Evolutionary conservation across 2,888 invertebrate genomes (phyloP).

Genomic region (Oligia latruncula): DNA sequence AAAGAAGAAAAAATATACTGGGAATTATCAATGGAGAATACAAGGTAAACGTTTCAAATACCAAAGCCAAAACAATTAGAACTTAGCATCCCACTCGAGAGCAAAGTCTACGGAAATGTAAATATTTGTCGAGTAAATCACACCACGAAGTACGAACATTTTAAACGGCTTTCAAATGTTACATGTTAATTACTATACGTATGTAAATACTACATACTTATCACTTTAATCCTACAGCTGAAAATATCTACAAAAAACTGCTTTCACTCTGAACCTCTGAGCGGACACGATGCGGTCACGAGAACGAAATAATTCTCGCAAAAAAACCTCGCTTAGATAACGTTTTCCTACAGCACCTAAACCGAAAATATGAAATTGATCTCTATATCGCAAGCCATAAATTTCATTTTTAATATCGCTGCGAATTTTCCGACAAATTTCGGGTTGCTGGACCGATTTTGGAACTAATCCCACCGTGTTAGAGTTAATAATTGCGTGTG

Average conservation of each 20-base stretch:
- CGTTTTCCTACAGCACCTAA: conserved; percentile 57
- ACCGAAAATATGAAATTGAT: conserved; percentile 66
- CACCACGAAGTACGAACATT: conserved; percentile 21
- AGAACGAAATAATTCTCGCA: conserved; percentile 73
- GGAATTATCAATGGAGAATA: conserved; percentile 1
- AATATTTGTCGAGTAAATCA: conserved; percentile 29
- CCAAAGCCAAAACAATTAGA: conserved; percentile 10
- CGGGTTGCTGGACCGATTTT: conserved; percentile 60
- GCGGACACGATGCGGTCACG: conserved; percentile 62
- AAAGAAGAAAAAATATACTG: conserved; percentile 1
- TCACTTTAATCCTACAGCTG: conserved; percentile 16
- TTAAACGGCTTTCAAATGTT: conserved; percentile 21
- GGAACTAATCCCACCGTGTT: conserved; percentile 64
- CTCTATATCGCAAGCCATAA: conserved; percentile 69
- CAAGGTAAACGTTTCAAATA: conserved; percentile 12
- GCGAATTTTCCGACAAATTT: conserved; percentile 52
- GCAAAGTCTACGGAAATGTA: conserved; percentile 39
- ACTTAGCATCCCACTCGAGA: not conserved
- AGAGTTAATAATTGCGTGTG: conserved; percentile 72
- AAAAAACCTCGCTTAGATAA: conserved; percentile 74
- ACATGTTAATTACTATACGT: conserved; percentile 9
- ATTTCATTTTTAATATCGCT: conserved; percentile 68
- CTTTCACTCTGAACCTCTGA: conserved; percentile 22
- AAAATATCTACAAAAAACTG: conserved; percentile 29
- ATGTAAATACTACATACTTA: conserved; percentile 21